Evolutionary conservation across 2,888 invertebrate genomes (phyloP), one percentile per base, ranked within the genome.

Genomic region (Andricus quercusramuli): DNA sequence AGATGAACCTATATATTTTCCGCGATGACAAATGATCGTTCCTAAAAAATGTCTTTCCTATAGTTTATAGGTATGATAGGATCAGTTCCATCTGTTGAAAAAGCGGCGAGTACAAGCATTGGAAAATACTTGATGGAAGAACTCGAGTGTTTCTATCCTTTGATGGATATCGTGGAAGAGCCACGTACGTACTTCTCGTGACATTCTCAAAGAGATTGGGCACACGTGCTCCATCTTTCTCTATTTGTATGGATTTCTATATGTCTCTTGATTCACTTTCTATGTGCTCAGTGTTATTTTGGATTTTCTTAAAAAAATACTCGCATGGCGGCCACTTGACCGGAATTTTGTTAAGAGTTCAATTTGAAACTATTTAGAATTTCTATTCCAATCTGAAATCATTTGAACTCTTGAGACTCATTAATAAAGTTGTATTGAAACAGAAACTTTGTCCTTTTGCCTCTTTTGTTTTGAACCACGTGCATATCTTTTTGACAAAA

Each of bases 201-300:
- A 67, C 44, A 67, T 67, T 67, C 22, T 44, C 44, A 41, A 37
- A 67, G 67, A 44, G 15, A 67, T 67, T 67, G 67, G 67, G 22
- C 67, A 37, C 37, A 67, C 67, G 22, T 67, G 20, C 37, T 67
- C 22, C 67, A 41, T 67, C 22, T 41, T 41, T 67, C 51, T 67
- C 44, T 37, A 67, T 51, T 51, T 51, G 6, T 51, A 20, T 17
- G 0, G 67, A 41, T 44, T 67, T 22, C 15, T 13, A 22, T 41
- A 67, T 15, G 41, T 25, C 67, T n/a, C 37, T 41, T 11, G 44
- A 67, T 41, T 67, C 41, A 67, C 67, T 67, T 67, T 67, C 41
- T 5, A 37, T 13, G 15, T n/a, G 13, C 22, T 6, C n/a, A 67
- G 51, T 2, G 51, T 20, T 51, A 20, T 51, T 51, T 51, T 51